Base-by-base conservation (phyloP, 2,888 invertebrate genomes). In the Deroplatys truncata region DNA sequence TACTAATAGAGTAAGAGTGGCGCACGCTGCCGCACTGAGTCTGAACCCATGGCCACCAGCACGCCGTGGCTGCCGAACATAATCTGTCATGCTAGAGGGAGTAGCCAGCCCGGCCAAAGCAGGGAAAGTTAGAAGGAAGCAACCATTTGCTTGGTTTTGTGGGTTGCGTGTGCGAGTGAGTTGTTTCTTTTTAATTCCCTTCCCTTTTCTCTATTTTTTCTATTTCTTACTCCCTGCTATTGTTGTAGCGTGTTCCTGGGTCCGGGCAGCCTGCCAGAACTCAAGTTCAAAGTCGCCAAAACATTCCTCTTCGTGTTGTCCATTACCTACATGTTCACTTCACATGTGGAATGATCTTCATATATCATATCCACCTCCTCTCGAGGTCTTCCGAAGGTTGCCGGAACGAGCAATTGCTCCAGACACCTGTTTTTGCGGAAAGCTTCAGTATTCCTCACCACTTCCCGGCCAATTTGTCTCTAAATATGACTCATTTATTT, bases 251-350 rank as follows among this genome's bases (percentile, higher is more conserved):
- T 25, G n/a, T n/a, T 28, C 15, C 85, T 82, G 31, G n/a, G 43
- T 28, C 7, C 85, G 85, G 89, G 89, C 89, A 85, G 31, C 15
- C 5, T 35, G 89, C 89, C 89, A 89, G 89, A 72, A 20, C 56
- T 85, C 84, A 89, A 89, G 89, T 89, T 89, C 89, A 89, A 89
- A 89, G 89, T 89, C 89, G 89, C 72, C 29, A 72, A 72, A 72
- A 72, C 56, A 72, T 72, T 72, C 56, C 25, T 72, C 20, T 72
- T 72, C 56, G 56, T 72, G 56, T 72, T 72, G 56, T 72, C 56
- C 56, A 72, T 72, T 72, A 72, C 56, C 56, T 72, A 72, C 20
- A 20, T 16, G 56, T 72, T 72, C 56, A 25, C 16, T 7, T 56
- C 20, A 20, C 56, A 72, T 20, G 56, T 72, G 56, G 56, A 72